A percentile compares a stretch with the other conserved stretches of the same genome.
phyloP scores from a whole-genome alignment of 2,888 invertebrate species.

The Acrobasis repandana region DNA sequence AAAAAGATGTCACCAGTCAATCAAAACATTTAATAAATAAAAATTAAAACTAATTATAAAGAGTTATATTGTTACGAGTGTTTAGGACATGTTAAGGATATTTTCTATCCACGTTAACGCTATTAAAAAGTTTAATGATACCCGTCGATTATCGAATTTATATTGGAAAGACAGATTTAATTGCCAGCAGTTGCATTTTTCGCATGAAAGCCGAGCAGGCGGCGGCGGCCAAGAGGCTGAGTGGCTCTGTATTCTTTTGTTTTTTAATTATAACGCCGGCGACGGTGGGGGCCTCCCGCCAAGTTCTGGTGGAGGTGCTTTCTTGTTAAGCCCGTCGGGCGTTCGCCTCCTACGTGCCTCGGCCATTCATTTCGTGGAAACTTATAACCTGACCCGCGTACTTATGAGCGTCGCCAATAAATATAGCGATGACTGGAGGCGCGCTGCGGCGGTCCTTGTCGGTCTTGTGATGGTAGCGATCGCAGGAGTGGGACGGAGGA shows the following conservation, averaged over 20 bases:
- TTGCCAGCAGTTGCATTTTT: constrained; percentile 73
- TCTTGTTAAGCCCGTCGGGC: constrained; percentile 74
- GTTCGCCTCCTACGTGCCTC: constrained; percentile 79
- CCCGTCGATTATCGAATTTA: constrained; percentile 18
- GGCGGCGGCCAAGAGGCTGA: constrained; percentile 70
- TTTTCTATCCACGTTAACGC: too few species aligned
- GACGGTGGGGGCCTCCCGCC: constrained; percentile 64
- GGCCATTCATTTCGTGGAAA: constrained; percentile 81
- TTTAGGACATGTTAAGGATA: too few species aligned
- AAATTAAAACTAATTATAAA: too few species aligned
- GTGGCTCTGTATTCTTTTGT: constrained; percentile 81
- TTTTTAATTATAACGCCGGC: constrained; percentile 81
- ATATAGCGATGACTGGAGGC: constrained; percentile 81
- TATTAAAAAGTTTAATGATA: background rate
- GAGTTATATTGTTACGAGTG: too few species aligned
- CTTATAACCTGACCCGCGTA: constrained; percentile 83
- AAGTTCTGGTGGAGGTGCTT: constrained; percentile 77
- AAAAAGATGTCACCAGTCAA: too few species aligned
- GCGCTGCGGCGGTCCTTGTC: constrained; percentile 64
- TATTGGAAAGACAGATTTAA: constrained; percentile 51
- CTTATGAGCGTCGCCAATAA: constrained; percentile 83
- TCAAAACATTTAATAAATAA: too few species aligned
- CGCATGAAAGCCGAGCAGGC: constrained; percentile 65
- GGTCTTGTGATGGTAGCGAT: constrained; percentile 39
- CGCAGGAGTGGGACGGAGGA: constrained; percentile 62